Evolutionary conservation across 64 coral and sea anemone genomes (phyloP).

Genomic region (Catalaphyllia jardinei): DNA sequence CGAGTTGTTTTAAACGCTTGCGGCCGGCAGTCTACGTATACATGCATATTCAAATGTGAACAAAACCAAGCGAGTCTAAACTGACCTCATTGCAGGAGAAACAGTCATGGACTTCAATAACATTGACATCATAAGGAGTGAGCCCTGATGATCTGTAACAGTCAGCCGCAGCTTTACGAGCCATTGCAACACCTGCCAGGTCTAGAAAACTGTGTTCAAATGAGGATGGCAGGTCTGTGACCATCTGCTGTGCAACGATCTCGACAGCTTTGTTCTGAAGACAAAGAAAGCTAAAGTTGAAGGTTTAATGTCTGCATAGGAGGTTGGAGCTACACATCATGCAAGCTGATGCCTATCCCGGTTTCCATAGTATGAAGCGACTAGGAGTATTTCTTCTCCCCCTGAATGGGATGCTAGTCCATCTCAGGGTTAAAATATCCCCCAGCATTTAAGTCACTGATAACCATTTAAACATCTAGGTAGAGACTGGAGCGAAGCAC

Average conservation of each 20-base stretch:
- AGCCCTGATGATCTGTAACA: conserved; percentile 74
- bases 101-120: conserved; percentile 83
- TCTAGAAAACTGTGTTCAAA: conserved; percentile 72
- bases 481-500: too few relatives aligned
- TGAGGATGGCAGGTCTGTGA: conserved; percentile 82
- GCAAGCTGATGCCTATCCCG: too few relatives aligned
- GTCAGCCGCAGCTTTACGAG: conserved; percentile 66
- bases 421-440: too few relatives aligned
- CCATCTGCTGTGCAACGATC: conserved; percentile 90
- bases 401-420: too few relatives aligned
- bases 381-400: too few relatives aligned
- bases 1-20: too few relatives aligned
- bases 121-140: conserved; percentile 64
- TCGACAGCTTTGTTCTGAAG: conserved; percentile 79
- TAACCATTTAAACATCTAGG: too few relatives aligned
- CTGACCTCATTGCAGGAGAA: conserved; percentile 93
- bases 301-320: background rate
- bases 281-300: background rate
- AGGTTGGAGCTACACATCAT: too few relatives aligned
- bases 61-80: background rate
- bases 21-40: too few relatives aligned
- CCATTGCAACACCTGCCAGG: conserved; percentile 76
- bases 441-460: too few relatives aligned
- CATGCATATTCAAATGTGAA: background rate
- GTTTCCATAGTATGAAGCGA: too few relatives aligned